Conservation (phyloP, 2,113 vertebrate species). For the Chaetodon auriga region DNA sequence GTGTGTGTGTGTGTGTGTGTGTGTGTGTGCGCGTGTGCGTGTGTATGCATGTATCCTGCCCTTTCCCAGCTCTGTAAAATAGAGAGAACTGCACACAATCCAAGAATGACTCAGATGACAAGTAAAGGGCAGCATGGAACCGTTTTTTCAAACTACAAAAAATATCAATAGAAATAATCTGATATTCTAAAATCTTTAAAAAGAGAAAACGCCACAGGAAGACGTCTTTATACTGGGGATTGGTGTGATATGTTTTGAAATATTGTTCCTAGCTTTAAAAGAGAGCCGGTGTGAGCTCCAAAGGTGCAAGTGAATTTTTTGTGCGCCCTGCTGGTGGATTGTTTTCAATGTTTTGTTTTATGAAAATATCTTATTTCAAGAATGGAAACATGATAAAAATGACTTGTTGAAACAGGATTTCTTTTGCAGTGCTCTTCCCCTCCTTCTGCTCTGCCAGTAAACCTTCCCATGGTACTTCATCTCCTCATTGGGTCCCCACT, state of each 20-base stretch:
- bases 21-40: background rate
- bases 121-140: conserved; percentile 56
- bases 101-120: conserved; percentile 53
- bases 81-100: conserved; percentile 20
- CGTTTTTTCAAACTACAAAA: conserved; percentile 25
- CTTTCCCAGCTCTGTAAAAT: conserved; percentile 59
- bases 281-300: conserved; percentile 15
- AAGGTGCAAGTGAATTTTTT: background rate
- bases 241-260: conserved; percentile 9
- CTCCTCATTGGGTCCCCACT: conserved; percentile 69
- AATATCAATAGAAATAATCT: conserved; percentile 34
- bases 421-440: conserved; percentile 35
- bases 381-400: conserved; percentile 32
- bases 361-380: conserved; percentile 9
- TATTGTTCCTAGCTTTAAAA: conserved; percentile 18
- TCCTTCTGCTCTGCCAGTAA: conserved; percentile 50
- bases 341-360: conserved; percentile 38
- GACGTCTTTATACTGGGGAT: conserved; percentile 18
- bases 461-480: conserved; percentile 67
- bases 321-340: conserved; percentile 23
- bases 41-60: conserved; percentile 26
- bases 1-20: background rate
- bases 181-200: conserved; percentile 32
- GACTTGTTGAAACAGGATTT: conserved; percentile 25
- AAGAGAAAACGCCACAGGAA: conserved; percentile 23